phyloP scores from a whole-genome alignment of 1,140 invertebrate genomes.

The Eupristina koningsbergeri region DNA sequence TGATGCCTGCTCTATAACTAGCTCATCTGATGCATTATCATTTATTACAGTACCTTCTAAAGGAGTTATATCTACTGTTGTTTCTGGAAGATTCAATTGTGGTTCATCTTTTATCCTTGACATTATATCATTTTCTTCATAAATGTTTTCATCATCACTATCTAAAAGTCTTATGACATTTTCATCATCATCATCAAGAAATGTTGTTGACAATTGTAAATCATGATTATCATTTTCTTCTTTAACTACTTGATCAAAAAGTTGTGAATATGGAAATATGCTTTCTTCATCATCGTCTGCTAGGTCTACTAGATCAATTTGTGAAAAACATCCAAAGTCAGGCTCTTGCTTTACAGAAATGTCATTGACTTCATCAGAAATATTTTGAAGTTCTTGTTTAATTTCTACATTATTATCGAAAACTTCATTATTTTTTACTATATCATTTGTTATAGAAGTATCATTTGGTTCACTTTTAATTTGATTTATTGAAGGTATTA shows the following conservation, averaged over 20 bases:
- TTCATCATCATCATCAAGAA: conserved; percentile 48
- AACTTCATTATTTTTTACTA: not conserved
- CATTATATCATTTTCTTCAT: conserved; percentile 28
- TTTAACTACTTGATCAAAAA: conserved; percentile 54
- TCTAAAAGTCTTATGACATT: conserved; percentile 57
- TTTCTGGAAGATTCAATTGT: not conserved
- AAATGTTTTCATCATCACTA: conserved; percentile 57
- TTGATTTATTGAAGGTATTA: not conserved
- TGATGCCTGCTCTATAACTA: not conserved
- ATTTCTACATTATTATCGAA: not conserved
- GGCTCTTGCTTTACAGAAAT: not conserved
- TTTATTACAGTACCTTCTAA: not conserved
- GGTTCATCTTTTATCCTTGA: conserved; percentile 40
- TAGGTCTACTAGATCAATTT: conserved; percentile 56
- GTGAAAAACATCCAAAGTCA: conserved; percentile 48
- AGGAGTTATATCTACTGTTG: not conserved
- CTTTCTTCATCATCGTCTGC: conserved; percentile 58
- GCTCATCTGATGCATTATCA: not conserved
- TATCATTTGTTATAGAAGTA: not conserved
- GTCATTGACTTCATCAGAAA: not conserved
- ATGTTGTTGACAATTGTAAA: conserved; percentile 17
- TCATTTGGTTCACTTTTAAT: not conserved
- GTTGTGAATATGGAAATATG: conserved; percentile 60
- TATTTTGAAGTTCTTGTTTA: conserved; percentile 7
- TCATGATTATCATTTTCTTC: conserved; percentile 48